These are phyloP conservation scores for Apis dorsata DNA, from an alignment of 1,140 invertebrate genomes.

Conservation along the genomic window DNA sequence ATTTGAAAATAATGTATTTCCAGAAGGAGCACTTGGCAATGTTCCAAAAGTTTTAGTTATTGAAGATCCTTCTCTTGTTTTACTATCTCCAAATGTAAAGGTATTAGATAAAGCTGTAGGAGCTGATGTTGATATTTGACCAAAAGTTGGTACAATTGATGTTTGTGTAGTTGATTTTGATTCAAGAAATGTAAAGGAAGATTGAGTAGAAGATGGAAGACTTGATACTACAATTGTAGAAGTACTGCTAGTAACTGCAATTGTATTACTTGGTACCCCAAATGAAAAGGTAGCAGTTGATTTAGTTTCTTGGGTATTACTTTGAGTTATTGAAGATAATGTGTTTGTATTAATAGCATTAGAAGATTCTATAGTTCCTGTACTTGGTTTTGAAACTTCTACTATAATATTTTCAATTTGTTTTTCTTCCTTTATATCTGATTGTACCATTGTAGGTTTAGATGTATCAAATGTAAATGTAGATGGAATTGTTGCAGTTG, in stretches of 20 bases:
- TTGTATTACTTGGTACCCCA: conserved; percentile 59
- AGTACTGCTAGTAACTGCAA: conserved; percentile 10
- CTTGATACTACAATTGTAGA: conserved; percentile 48
- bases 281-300: conserved; percentile 73
- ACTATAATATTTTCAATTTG: conserved; percentile 12
- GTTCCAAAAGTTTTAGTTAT: conserved; percentile 3
- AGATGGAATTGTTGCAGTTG: conserved; percentile 25
- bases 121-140: conserved; percentile 40
- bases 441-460: conserved; percentile 43
- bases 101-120: conserved; percentile 35
- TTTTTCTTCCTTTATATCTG: conserved; percentile 28
- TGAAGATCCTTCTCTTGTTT: conserved; percentile 20
- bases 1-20: conserved; percentile 40
- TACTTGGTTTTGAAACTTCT: conserved; percentile 25
- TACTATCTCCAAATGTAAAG: conserved; percentile 53
- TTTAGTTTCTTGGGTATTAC: conserved; percentile 34
- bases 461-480: conserved; percentile 47
- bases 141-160: conserved; percentile 47
- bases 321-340: conserved; percentile 18
- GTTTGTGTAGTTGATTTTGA: conserved; percentile 42
- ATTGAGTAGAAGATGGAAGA: conserved; percentile 63
- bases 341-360: conserved; percentile 3
- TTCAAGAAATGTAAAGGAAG: conserved; percentile 63
- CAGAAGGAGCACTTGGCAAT: background rate
- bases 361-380: conserved; percentile 1